Conservation (phyloP, 2,888 invertebrate genomes). For the Pseudococcus jackbeardsleyi region DNA sequence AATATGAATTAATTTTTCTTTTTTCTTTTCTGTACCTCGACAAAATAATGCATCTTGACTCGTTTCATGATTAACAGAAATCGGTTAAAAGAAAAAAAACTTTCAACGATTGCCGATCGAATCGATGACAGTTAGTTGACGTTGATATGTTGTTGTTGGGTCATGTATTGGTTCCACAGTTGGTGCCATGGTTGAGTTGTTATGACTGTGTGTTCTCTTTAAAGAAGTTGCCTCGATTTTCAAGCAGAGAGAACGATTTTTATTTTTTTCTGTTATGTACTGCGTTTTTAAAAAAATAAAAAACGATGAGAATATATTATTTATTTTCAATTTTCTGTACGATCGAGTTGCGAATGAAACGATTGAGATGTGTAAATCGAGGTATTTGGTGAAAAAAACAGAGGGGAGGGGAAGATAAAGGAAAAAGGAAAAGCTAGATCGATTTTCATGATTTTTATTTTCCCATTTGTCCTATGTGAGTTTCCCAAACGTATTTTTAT, state of each 20-base stretch:
- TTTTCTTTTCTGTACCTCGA: neutral
- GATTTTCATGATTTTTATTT: no score
- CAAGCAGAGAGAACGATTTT: neutral
- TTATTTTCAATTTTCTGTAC: conserved; percentile 33
- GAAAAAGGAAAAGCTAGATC: no score
- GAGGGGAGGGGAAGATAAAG: no score
- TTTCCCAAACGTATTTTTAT: no score
- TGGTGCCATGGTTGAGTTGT: conserved; percentile 19
- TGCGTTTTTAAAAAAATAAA: conserved; percentile 45
- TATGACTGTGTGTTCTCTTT: conserved; percentile 1
- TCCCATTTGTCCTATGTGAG: no score
- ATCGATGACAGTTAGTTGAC: conserved; percentile 29
- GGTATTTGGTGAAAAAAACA: neutral
- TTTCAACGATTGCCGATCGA: conserved; percentile 30
- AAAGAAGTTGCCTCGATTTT: conserved; percentile 4
- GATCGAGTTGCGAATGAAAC: neutral
- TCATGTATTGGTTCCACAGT: neutral
- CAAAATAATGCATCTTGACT: neutral
- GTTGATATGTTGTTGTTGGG: neutral
- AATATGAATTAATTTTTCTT: neutral
- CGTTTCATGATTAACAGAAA: conserved; percentile 52
- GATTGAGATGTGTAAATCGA: neutral
- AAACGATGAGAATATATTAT: neutral
- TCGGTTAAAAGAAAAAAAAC: conserved; percentile 39
- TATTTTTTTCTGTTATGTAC: neutral